Percentiles rank a stretch among this genome's conserved stretches.
Evolutionary conservation across 1,140 invertebrate genomes (phyloP).

Genomic region (Philotrypesis tridentata): DNA sequence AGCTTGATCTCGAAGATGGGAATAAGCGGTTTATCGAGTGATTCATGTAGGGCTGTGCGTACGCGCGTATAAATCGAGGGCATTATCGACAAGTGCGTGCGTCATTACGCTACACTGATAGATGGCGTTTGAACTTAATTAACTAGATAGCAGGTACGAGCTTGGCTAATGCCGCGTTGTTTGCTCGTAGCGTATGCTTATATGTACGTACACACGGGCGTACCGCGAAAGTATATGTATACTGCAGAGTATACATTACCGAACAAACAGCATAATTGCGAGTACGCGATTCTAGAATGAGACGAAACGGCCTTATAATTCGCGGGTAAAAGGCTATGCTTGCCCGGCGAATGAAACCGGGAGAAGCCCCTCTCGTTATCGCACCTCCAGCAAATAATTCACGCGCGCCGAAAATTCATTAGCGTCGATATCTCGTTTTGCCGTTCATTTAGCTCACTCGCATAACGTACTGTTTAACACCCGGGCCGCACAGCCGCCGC

Average conservation of each 20-base stretch:
- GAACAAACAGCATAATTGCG: background rate
- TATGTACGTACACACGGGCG: background rate
- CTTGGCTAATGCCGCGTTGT: constrained; percentile 35
- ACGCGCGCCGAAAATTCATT: constrained; percentile 25
- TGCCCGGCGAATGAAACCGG: background rate
- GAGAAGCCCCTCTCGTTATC: constrained; percentile 39
- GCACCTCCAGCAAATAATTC: background rate
- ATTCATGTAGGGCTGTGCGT: background rate
- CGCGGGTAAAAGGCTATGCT: background rate
- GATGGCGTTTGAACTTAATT: constrained; percentile 38
- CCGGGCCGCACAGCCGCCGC: background rate
- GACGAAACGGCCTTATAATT: background rate
- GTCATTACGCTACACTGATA: background rate
- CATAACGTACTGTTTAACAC: constrained; percentile 35
- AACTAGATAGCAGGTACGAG: constrained; percentile 5
- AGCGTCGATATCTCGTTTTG: constrained; percentile 18
- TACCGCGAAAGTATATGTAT: no score
- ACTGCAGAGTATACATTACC: background rate
- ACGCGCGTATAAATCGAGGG: constrained; percentile 16
- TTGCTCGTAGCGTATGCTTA: background rate
- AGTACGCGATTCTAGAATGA: background rate
- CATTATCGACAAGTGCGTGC: constrained; percentile 4
- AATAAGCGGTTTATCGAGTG: background rate
- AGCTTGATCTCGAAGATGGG: constrained; percentile 13
- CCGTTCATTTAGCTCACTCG: constrained; percentile 11